Percentiles rank a stretch among this genome's conserved stretches.
Evolutionary conservation across 2,888 invertebrate genomes (phyloP).

Genomic region (Drosophila conformis): DNA sequence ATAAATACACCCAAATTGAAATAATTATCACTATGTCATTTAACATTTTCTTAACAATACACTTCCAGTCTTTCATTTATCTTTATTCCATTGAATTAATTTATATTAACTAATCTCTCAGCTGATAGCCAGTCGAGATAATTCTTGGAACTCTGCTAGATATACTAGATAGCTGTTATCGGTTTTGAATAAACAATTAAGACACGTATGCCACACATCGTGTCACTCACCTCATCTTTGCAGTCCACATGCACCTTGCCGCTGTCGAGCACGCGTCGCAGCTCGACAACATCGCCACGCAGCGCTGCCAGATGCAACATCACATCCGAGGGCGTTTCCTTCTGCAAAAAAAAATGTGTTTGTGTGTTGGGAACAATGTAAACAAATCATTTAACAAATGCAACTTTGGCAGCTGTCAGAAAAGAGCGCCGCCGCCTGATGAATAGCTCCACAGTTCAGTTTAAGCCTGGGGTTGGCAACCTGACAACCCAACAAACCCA

Average conservation of each 20-base stretch:
- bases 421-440: conserved; percentile 25
- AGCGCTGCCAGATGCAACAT: conserved; percentile 96
- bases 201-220: neutral
- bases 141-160: neutral
- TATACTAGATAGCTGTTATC: neutral
- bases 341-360: conserved; percentile 86
- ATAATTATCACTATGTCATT: neutral
- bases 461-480: neutral
- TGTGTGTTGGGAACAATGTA: conserved; percentile 1
- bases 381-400: conserved; percentile 50
- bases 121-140: neutral
- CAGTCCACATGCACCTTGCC: conserved; percentile 98
- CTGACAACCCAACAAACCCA: conserved; percentile 1
- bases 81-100: neutral
- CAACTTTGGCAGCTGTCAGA: conserved; percentile 53
- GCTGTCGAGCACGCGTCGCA: conserved; percentile 93
- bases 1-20: neutral
- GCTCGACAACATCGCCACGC: conserved; percentile 91
- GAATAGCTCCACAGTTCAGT: conserved; percentile 6
- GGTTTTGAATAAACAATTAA: neutral
- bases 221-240: conserved; percentile 91
- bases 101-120: neutral
- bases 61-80: neutral
- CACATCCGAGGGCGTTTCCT: conserved; percentile 96
- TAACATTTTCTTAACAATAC: neutral